A percentile compares a stretch with the other conserved stretches of the same genome.
Evolutionary conservation across 2,797 vertebrate species (phyloP).

Genomic region (Hoplostethus mediterraneus): DNA sequence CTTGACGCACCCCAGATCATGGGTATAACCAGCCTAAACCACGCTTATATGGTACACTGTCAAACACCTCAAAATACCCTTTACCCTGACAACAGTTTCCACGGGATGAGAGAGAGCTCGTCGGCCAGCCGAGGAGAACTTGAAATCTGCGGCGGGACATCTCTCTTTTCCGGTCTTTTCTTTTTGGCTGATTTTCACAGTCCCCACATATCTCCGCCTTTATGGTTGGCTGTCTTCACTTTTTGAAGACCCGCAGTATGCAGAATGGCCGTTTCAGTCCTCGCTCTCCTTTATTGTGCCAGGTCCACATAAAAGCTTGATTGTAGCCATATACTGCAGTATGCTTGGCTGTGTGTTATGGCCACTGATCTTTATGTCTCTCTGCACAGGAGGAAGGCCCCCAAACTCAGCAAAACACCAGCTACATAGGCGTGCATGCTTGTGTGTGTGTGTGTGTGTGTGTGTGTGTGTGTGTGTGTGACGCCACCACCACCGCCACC

Average conservation of each 20-base stretch:
- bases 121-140: neutral
- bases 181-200: slow-evolving; percentile 34
- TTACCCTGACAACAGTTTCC: no score
- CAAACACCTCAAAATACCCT: neutral
- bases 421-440: slow-evolving; percentile 50
- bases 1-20: no score
- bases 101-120: neutral
- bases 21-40: no score
- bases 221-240: slow-evolving; percentile 53
- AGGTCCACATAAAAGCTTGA: slow-evolving; percentile 75
- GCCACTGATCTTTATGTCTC: slow-evolving; percentile 75
- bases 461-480: slow-evolving; percentile 12
- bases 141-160: neutral
- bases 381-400: slow-evolving; percentile 62
- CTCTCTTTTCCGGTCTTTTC: slow-evolving; percentile 17
- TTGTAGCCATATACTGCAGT: slow-evolving; percentile 74
- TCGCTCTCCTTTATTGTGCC: slow-evolving; percentile 65
- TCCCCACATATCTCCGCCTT: slow-evolving; percentile 50
- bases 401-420: slow-evolving; percentile 72
- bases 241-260: slow-evolving; percentile 61
- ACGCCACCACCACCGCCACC: slow-evolving; percentile 28
- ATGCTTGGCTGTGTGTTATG: slow-evolving; percentile 77
- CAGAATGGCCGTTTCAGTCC: slow-evolving; percentile 63
- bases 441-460: slow-evolving; percentile 10
- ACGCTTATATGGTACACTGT: neutral